Percentiles rank a stretch among this genome's conserved stretches.
Conservation (phyloP, 2,888 invertebrate species). For the Nycteola revayana region DNA sequence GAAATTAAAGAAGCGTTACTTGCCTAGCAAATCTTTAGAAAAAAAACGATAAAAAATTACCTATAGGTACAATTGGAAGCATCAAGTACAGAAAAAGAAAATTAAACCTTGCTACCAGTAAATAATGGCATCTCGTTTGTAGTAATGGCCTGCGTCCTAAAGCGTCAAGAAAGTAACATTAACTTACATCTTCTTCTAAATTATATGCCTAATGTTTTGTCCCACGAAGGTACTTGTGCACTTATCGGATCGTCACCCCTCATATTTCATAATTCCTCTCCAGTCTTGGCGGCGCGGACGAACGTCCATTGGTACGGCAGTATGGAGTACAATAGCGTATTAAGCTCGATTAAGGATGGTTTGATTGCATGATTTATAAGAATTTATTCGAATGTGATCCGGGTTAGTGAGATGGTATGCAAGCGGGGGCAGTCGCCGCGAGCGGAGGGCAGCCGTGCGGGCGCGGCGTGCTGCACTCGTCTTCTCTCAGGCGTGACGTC, state of each 20-base stretch:
- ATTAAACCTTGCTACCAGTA: conserved; percentile 2
- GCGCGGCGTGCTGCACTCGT: conserved; percentile 60
- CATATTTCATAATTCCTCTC: conserved; percentile 7
- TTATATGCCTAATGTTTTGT: conserved; percentile 1
- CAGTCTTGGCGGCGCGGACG: conserved; percentile 4
- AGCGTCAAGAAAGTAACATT: conserved; percentile 4
- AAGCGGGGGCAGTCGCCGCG: conserved; percentile 18
- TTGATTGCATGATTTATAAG: conserved; percentile 42
- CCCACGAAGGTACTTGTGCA: conserved; percentile 15
- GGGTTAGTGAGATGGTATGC: conserved; percentile 26
- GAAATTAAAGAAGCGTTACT: no score
- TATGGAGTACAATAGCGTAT: conserved; percentile 15
- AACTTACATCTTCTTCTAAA: not conserved
- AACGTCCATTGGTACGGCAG: no score
- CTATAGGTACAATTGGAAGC: no score
- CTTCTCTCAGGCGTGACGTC: conserved; percentile 75
- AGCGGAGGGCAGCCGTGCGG: conserved; percentile 33
- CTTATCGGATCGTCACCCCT: conserved; percentile 14
- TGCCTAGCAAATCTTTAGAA: no score
- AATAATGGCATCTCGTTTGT: not conserved
- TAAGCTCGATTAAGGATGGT: conserved; percentile 31
- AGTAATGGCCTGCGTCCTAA: conserved; percentile 1
- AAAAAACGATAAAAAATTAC: no score
- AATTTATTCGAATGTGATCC: conserved; percentile 33
- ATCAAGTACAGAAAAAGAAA: no score